Conservation (phyloP, 2,888 invertebrate species). For the Tetranychus truncatus region DNA sequence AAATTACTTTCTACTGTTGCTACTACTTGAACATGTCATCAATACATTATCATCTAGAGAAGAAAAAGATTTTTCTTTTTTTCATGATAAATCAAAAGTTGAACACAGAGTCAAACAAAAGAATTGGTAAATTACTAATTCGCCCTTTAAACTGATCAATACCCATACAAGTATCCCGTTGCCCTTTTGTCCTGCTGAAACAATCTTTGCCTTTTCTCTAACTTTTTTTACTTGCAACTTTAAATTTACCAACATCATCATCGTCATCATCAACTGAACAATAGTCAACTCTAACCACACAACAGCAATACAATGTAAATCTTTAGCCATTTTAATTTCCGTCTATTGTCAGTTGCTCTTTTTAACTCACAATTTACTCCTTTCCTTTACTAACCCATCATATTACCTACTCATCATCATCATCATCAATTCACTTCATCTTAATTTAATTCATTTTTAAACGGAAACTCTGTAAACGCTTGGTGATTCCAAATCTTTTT, state of each 20-base stretch:
- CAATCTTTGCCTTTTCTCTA: neutral
- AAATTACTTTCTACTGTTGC: too few species aligned
- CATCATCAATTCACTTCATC: neutral
- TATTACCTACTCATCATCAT: neutral
- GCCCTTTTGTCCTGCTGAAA: neutral
- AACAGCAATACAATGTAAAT: neutral
- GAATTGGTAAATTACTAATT: neutral
- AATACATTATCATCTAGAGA: neutral
- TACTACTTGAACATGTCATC: neutral
- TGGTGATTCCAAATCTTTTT: neutral
- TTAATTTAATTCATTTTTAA: neutral
- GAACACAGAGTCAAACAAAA: neutral
- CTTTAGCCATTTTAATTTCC: neutral
- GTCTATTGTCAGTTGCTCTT: neutral
- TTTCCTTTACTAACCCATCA: neutral
- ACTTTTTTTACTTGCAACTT: neutral
- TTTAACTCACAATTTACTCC: neutral
- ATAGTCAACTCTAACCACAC: neutral
- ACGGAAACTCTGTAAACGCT: constrained; percentile 1
- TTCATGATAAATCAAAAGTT: neutral
- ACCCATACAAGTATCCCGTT: neutral
- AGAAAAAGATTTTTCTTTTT: neutral
- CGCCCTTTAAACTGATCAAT: neutral
- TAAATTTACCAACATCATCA: neutral
- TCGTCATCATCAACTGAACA: neutral